Evolutionary conservation across 1,140 invertebrate genomes (phyloP), one percentile per base, ranked within the genome.

Genomic region (Aphaenogaster ashmeadi): DNA sequence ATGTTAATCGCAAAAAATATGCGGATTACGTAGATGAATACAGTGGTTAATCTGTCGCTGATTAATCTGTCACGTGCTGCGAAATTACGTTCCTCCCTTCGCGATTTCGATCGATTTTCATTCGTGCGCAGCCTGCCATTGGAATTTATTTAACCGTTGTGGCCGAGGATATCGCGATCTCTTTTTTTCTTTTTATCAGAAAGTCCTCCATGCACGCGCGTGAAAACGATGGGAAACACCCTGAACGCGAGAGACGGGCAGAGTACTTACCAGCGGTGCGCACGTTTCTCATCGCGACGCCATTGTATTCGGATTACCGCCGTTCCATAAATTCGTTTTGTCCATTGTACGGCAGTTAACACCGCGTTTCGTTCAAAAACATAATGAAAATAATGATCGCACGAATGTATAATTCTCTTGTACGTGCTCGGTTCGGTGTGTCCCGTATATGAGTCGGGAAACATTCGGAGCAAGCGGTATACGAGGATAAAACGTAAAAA

Each of bases 331-430:
- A 75, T 84, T 84, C 69, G 69, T 84, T 84, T 74, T 60, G 69
- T 60, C 38, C 38, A 84, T 84, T 75, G 80, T 60, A 62, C 27
- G 54, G n/a, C 69, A 27, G 80, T 83, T 74, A 83, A 84, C 80
- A 75, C 18, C n/a, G 80, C n/a, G 54, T 13, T 50, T 60, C 27
- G 69, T 27, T 75, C 27, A 58, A 84, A 84, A 84, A 58, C 58
- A 13, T 84, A 74, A 84, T 84, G 69, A 84, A 84, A 84, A 84
- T 75, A 84, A 84, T 84, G 72, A 84, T 84, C 69, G 44, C 79
- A 52, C 41, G 69, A 56, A 75, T 75, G 41, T 69, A 41, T 84
- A 84, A 84, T 84, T 56, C 80, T 38, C 54, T 72, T 60, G 67
- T 58, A 21, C 18, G 7, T 47, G 36, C 52, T 18, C n/a, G 54